These are phyloP conservation scores for Hirtodrosophila duncani DNA, from an alignment of 2,888 invertebrate genomes.

Conservation along the genomic window DNA sequence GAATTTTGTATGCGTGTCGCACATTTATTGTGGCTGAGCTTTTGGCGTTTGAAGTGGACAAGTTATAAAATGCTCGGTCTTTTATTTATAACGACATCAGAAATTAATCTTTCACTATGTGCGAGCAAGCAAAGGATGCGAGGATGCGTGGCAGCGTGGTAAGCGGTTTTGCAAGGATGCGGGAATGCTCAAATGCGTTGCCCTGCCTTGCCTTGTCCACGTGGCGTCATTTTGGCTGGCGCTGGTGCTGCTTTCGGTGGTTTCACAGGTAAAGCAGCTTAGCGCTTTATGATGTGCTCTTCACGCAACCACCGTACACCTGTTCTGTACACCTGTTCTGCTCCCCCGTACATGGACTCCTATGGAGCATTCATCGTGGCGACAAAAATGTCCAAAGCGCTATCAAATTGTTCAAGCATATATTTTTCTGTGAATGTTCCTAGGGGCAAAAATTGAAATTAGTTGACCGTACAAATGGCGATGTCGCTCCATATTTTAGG, in stretches of 20 bases:
- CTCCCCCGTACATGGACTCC: constrained; percentile 19
- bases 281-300: constrained; percentile 62
- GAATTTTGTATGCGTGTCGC: background rate
- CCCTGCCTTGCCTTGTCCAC: too few relatives aligned
- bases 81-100: constrained; percentile 69
- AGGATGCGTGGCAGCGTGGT: background rate
- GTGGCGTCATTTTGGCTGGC: too few relatives aligned
- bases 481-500: too few relatives aligned
- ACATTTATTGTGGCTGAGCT: constrained; percentile 4
- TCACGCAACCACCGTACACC: constrained; percentile 23
- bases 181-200: too few relatives aligned
- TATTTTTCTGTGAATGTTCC: too few relatives aligned
- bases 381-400: constrained; percentile 21
- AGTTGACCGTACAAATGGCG: too few relatives aligned
- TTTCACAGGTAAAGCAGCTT: constrained; percentile 49
- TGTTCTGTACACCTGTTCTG: constrained; percentile 15
- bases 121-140: constrained; percentile 35
- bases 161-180: too few relatives aligned
- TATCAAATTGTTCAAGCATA: background rate
- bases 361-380: too few relatives aligned
- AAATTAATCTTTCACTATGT: constrained; percentile 71
- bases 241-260: too few relatives aligned
- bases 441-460: too few relatives aligned
- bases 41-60: constrained; percentile 23
- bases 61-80: constrained; percentile 59